A percentile compares a stretch with the other conserved stretches of the same genome.
Evolutionary conservation across 2,797 vertebrate species (phyloP).

Genomic region (Bovichtus variegatus): DNA sequence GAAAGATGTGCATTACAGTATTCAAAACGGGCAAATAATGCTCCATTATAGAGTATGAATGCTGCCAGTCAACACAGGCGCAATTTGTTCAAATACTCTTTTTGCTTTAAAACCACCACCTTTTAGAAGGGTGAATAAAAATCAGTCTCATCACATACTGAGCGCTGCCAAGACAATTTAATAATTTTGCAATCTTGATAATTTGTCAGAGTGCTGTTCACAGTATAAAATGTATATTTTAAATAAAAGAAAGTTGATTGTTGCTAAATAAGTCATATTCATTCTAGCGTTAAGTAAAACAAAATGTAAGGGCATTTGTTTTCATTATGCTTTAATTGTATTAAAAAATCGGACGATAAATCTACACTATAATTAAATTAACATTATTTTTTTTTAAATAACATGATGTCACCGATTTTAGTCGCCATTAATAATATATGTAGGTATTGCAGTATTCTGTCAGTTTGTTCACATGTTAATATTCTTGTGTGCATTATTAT

Average conservation of each 20-base stretch:
- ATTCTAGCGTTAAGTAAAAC: constrained; percentile 61
- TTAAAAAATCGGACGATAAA: constrained; percentile 6
- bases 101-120: constrained; percentile 92
- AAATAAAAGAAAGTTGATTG: constrained; percentile 96
- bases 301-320: constrained; percentile 28
- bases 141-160: constrained; percentile 97
- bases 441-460: neutral
- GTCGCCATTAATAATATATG: neutral
- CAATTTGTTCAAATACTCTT: constrained; percentile 96
- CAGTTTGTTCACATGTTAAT: neutral
- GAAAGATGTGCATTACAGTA: constrained; percentile 96
- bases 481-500: constrained; percentile 17
- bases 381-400: neutral
- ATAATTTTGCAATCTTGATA: constrained; percentile 96
- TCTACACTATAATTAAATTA: neutral
- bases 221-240: constrained; percentile 96
- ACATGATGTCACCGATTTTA: neutral
- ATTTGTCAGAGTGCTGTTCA: constrained; percentile 98
- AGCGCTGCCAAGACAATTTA: constrained; percentile 94
- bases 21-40: constrained; percentile 99
- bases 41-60: constrained; percentile 98
- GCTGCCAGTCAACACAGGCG: constrained; percentile 97
- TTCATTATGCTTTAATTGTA: constrained; percentile 5
- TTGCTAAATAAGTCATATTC: constrained; percentile 82
- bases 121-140: constrained; percentile 96